phyloP scores from a whole-genome alignment of 2,888 invertebrate species.

The Trichopoda pennipes region DNA sequence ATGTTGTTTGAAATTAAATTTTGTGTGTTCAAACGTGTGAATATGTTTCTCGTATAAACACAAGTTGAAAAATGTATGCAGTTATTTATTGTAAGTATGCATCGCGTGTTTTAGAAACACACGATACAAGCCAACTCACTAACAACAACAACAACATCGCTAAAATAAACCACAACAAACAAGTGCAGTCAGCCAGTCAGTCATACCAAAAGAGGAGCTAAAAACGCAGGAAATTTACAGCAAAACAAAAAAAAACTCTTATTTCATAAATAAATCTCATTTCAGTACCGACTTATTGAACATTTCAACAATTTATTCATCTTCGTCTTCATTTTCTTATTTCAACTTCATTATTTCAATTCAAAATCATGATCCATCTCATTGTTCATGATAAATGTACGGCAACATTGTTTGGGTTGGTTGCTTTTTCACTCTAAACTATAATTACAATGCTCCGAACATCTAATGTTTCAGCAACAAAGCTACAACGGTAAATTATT shows the following conservation, averaged over 20 bases:
- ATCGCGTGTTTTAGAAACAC: slow-evolving; percentile 63
- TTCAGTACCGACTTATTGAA: slow-evolving; percentile 41
- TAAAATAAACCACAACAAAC: slow-evolving; percentile 74
- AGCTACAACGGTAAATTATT: slow-evolving; percentile 75
- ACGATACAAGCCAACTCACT: slow-evolving; percentile 20
- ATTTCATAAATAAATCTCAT: slow-evolving; percentile 57
- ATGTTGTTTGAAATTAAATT: slow-evolving; percentile 20
- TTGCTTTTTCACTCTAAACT: background rate
- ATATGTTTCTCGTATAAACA: slow-evolving; percentile 21
- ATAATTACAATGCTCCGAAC: background rate
- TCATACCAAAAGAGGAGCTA: slow-evolving; percentile 46
- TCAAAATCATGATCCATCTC: slow-evolving; percentile 63
- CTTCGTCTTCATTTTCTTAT: too few species aligned
- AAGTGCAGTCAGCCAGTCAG: slow-evolving; percentile 70
- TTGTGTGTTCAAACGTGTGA: background rate
- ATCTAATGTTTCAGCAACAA: slow-evolving; percentile 41
- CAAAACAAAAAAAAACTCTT: slow-evolving; percentile 43
- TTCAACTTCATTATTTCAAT: slow-evolving; percentile 3
- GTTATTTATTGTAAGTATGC: slow-evolving; percentile 53
- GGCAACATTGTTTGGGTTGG: slow-evolving; percentile 51
- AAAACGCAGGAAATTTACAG: background rate
- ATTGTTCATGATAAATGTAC: slow-evolving; percentile 62
- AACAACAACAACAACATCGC: slow-evolving; percentile 32
- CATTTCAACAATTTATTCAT: slow-evolving; percentile 52
- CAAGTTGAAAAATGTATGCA: background rate